Conservation (phyloP, 2,888 invertebrate genomes). For the Ctenicera cuprea region DNA sequence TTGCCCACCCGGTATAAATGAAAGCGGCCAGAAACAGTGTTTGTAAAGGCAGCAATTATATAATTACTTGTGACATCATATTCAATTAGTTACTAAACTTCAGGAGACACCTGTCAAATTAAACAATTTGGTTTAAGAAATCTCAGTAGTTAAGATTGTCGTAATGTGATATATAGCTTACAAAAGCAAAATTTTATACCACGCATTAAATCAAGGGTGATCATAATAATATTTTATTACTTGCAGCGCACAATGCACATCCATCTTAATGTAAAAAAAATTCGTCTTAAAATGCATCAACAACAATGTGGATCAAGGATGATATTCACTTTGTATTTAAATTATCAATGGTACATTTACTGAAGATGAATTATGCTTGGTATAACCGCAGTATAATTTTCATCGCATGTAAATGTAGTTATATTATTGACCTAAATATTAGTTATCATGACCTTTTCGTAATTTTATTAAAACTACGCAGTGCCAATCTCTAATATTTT, state of each 20-base stretch:
- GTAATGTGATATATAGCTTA: neutral
- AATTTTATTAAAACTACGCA: neutral
- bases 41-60: constrained; percentile 6
- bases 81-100: constrained; percentile 5
- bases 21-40: neutral
- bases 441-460: neutral
- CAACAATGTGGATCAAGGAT: neutral
- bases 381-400: neutral
- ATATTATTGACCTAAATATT: neutral
- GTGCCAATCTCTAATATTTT: too few relatives aligned
- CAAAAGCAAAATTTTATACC: too few relatives aligned
- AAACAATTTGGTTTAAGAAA: neutral
- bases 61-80: constrained; percentile 18
- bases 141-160: neutral
- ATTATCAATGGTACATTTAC: neutral
- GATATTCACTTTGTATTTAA: neutral
- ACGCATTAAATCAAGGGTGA: too few relatives aligned
- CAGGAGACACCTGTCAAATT: constrained; percentile 15
- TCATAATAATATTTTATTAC: too few relatives aligned
- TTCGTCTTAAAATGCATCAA: neutral
- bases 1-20: too few relatives aligned
- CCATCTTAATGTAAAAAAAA: too few relatives aligned
- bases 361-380: neutral
- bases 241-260: too few relatives aligned
- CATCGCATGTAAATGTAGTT: neutral